These are phyloP conservation scores for Tenthredo distinguenda DNA, from an alignment of 2,888 invertebrate species.

Conservation along the genomic window DNA sequence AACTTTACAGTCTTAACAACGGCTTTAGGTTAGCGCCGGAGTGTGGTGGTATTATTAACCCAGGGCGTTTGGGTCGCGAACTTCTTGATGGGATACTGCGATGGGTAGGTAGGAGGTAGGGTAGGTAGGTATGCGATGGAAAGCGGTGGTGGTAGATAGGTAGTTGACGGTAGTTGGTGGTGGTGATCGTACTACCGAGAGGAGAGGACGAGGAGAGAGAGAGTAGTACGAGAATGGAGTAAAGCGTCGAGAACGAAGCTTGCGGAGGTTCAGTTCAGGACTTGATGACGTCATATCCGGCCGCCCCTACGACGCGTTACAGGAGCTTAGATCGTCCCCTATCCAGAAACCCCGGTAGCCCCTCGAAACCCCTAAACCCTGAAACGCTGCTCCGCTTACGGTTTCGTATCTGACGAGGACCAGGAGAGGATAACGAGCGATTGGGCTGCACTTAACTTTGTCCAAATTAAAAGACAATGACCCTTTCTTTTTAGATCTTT, in stretches of 20 bases:
- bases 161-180: constrained; percentile 53
- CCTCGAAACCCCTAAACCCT: neutral
- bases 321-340: constrained; percentile 63
- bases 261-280: constrained; percentile 10
- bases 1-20: neutral
- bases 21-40: constrained; percentile 16
- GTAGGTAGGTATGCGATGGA: constrained; percentile 32
- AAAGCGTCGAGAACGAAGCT: constrained; percentile 38
- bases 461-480: constrained; percentile 62
- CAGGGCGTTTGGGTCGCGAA: constrained; percentile 63
- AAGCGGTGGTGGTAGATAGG: constrained; percentile 43
- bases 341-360: neutral
- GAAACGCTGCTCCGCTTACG: neutral
- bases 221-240: constrained; percentile 13
- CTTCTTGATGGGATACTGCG: constrained; percentile 68
- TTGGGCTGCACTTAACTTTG: constrained; percentile 52
- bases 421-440: constrained; percentile 47
- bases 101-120: neutral
- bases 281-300: constrained; percentile 71
- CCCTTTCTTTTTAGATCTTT: neutral
- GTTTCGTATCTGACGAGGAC: constrained; percentile 41
- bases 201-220: constrained; percentile 33
- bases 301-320: constrained; percentile 64
- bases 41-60: constrained; percentile 66
- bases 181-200: constrained; percentile 50